Conservation (phyloP, 2,113 vertebrate species). For the Carassius gibelio region DNA sequence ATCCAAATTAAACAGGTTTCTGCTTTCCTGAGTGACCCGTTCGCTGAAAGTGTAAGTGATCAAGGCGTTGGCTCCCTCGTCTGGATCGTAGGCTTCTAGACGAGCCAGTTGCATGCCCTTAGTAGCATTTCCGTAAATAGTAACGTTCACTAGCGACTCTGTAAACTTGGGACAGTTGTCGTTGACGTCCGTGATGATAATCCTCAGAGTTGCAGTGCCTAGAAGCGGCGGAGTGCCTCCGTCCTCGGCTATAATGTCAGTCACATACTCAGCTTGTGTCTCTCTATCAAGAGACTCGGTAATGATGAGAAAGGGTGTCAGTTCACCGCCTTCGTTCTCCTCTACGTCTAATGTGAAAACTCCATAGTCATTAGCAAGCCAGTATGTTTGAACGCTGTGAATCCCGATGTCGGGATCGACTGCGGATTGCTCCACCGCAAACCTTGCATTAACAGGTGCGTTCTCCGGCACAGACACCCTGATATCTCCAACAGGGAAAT, state of each 20-base stretch:
- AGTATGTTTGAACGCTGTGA: constrained; percentile 90
- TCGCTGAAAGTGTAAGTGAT: constrained; percentile 93
- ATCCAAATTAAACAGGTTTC: constrained; percentile 85
- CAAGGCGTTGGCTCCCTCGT: constrained; percentile 88
- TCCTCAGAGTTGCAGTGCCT: constrained; percentile 89
- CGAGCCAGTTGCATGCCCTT: constrained; percentile 80
- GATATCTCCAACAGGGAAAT: constrained; percentile 86
- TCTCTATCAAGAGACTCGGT: constrained; percentile 90
- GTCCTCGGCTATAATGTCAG: constrained; percentile 91
- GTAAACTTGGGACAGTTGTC: constrained; percentile 93
- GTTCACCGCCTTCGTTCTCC: constrained; percentile 91
- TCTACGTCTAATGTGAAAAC: constrained; percentile 94
- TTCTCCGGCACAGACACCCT: constrained; percentile 88
- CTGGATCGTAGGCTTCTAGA: constrained; percentile 85
- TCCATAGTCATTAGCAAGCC: constrained; percentile 86
- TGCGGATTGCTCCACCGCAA: constrained; percentile 91
- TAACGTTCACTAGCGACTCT: constrained; percentile 84
- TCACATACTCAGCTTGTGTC: constrained; percentile 83
- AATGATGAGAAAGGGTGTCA: constrained; percentile 92
- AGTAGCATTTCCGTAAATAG: constrained; percentile 86
- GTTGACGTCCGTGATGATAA: constrained; percentile 90
- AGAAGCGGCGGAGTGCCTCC: constrained; percentile 86
- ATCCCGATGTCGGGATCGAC: constrained; percentile 86
- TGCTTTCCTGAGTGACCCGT: constrained; percentile 83
- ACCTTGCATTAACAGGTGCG: constrained; percentile 84